Base-by-base conservation (phyloP, 2,113 vertebrate species). In the Phodopus roborovskii region DNA sequence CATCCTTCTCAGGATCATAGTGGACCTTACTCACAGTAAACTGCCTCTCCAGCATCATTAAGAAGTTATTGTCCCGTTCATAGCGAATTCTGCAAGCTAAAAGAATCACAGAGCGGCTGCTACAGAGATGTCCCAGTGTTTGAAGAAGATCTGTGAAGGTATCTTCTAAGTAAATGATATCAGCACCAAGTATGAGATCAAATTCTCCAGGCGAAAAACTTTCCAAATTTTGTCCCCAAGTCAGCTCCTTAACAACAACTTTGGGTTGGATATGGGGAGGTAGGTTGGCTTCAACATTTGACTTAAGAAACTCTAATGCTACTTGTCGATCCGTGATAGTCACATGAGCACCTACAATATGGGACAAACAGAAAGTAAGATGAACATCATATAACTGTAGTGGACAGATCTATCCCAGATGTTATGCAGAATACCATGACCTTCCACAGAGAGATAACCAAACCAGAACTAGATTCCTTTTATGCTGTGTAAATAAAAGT, bases 161-260 rank as follows among this genome's bases (percentile, higher is more conserved):
- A 97, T 99, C 99, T 98, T 99, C 99, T 98, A 99, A 98, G 97
- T 99, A 99, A 73, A 99, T 98, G 0, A 99, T 99, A 98, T 99
- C 99, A 0, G 99, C 99, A 74, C 99, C 99, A 81, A 99, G 98
- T 36, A 99, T 95, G 26, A 99, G 92, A 73, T 99, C 99, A 94
- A 99, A 99, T 5, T 98, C 98, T 90, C 99, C 99, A 0, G 98
- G 87, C 20, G 98, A 97, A 96, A 99, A 99, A 26, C 94, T 98
- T 0, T 97, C 98, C 13, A 99, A 98, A 62, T 98, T 97, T 83
- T 98, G 98, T 7, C 99, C 99, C 99, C 99, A 99, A 0, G 98
- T 99, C 93, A 99, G 98, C 95, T 99, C 99, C 0, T 99, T 99
- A 75, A 99, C 99, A 7, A 96, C 97, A 13, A 97, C 98, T 45